Evolutionary conservation across 2,797 vertebrate species (phyloP), one percentile per base, ranked within the genome.

Genomic region (Novumbra hubbsi): DNA sequence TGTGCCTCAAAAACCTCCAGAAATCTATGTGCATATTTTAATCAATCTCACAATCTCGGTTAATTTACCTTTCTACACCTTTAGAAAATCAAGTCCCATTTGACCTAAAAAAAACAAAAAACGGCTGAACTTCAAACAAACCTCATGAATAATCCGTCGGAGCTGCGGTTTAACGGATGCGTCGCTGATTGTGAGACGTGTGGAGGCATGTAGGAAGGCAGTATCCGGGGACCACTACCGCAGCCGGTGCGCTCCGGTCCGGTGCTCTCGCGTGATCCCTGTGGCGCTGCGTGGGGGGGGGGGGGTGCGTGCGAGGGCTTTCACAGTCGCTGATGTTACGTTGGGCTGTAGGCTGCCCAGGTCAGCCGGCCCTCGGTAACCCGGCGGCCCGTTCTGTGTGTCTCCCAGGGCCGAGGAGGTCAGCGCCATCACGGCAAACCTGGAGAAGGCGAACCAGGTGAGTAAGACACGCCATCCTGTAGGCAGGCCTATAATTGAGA

Each of bases 361-460:
- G 62, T 64, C 62, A 30, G 28, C 3, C 17, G 6, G 27, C 62
- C 67, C 15, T 80, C 72, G 78, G 68, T 84, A 76, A 82, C 28
- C 16, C 27, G 4, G 11, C 27, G 15, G 4, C 16, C 28, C 38
- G 49, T 12, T 64, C 72, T 30, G 48, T 76, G 32, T 74, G 78
- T 84, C 1, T 92, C 89, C 14, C 91, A 99, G 98, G 93, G 93
- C 94, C 68, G 96, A 96, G 45, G 96, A 99, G 93, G 94, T 98
- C 17, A 91, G 93, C 83, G 87, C 94, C 92, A 95, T 99, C 91
- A 93, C 97, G 95, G 95, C 92, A 0, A 96, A 96, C 89, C 95
- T 99, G 3, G 96, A 99, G 87, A 97, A 96, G 88, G 96, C 97
- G 74, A 97, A 97, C 90, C 96, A 96, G 96, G 98, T 98, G 91